phyloP scores from a whole-genome alignment of 2,888 invertebrate species.

The Eupithecia inturbata region DNA sequence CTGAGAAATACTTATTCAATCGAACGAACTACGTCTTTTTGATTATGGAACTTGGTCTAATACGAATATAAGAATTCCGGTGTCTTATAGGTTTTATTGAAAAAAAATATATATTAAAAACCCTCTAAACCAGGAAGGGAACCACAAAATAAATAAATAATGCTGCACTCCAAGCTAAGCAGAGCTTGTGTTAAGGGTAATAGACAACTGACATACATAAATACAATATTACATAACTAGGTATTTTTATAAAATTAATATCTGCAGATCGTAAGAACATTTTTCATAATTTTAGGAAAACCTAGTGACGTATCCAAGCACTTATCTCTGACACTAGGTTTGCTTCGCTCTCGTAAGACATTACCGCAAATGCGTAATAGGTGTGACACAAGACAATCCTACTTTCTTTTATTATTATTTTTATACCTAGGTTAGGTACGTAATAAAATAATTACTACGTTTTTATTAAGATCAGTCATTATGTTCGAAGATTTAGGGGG shows the following conservation, averaged over 20 bases:
- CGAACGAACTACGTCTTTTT: not conserved
- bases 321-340: slow-evolving; percentile 60
- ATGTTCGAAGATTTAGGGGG: not conserved
- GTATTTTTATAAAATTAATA: not conserved
- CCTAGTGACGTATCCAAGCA: slow-evolving; percentile 25
- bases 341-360: slow-evolving; percentile 72
- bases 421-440: not conserved
- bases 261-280: slow-evolving; percentile 3
- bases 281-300: slow-evolving; percentile 46
- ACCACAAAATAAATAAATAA: not conserved
- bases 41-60: not conserved
- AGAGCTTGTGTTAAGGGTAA: not conserved
- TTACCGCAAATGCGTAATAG: slow-evolving; percentile 76
- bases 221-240: not conserved
- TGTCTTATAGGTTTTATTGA: not conserved
- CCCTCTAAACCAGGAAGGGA: not conserved
- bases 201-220: not conserved
- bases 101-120: too few relatives aligned
- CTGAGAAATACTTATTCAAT: slow-evolving; percentile 3
- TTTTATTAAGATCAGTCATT: not conserved
- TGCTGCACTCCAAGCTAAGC: not conserved
- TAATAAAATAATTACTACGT: not conserved
- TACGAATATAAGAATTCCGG: not conserved
- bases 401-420: slow-evolving; percentile 54
- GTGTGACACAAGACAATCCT: slow-evolving; percentile 71